Evolutionary conservation across 2,113 vertebrate genomes (phyloP).

Genomic region (Picathartes gymnocephalus): DNA sequence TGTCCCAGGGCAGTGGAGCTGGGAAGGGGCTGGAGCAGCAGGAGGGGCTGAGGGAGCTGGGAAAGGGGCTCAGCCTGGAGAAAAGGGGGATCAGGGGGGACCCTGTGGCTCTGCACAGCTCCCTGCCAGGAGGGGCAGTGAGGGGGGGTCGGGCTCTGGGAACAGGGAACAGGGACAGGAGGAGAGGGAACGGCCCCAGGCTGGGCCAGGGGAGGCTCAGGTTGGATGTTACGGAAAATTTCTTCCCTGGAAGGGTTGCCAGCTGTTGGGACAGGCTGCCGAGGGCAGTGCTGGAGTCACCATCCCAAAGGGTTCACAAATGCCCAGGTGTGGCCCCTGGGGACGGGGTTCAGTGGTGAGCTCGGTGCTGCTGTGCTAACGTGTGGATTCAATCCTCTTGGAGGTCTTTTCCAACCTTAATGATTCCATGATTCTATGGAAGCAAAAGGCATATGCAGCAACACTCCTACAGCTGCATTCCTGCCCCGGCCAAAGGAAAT

Average conservation of each 20-base stretch:
- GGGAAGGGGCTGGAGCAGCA: neutral
- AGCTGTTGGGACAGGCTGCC: neutral
- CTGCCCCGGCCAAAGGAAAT: neutral
- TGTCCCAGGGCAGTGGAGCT: neutral
- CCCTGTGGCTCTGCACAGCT: neutral
- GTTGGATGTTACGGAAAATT: neutral
- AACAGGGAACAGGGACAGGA: neutral
- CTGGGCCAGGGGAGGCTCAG: neutral
- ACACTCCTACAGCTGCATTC: neutral
- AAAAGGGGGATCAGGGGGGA: neutral
- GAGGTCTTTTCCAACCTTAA: neutral
- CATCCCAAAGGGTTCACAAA: neutral
- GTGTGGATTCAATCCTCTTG: neutral
- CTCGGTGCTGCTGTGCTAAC: fast-evolving
- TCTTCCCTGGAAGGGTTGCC: neutral
- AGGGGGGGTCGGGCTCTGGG: fast-evolving
- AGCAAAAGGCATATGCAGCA: neutral
- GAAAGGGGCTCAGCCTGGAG: neutral
- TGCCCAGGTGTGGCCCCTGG: neutral
- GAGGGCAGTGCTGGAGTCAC: neutral
- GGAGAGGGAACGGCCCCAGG: neutral
- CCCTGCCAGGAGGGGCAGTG: neutral
- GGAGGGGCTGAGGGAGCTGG: neutral
- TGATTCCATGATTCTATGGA: neutral
- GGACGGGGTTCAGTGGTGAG: neutral